A percentile compares a stretch with the other conserved stretches of the same genome.
Evolutionary conservation across 2,797 vertebrate species (phyloP).

Genomic region (Chromis chromis): DNA sequence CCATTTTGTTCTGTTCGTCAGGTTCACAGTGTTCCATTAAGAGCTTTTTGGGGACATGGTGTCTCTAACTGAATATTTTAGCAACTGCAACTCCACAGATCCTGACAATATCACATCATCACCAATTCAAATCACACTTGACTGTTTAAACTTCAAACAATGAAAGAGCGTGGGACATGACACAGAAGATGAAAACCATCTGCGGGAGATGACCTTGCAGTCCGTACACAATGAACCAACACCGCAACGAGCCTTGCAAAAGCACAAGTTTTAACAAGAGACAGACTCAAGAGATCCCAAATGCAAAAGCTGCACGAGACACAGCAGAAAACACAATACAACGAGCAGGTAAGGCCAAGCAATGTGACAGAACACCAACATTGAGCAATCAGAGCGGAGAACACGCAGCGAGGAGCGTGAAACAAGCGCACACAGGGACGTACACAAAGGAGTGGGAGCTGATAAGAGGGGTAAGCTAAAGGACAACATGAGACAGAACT

Average conservation of each 20-base stretch:
- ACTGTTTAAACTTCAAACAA: constrained; percentile 5
- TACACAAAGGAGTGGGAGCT: constrained; percentile 63
- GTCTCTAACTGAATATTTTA: constrained; percentile 35
- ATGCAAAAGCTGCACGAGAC: constrained; percentile 39
- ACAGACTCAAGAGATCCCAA: constrained; percentile 2
- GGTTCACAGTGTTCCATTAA: constrained; percentile 28
- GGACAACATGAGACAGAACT: constrained; percentile 56
- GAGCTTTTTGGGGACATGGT: neutral
- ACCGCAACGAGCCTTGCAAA: constrained; percentile 19
- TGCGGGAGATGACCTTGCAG: constrained; percentile 12
- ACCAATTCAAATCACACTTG: constrained; percentile 37
- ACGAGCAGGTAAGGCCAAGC: constrained; percentile 42
- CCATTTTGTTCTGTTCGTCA: constrained; percentile 28
- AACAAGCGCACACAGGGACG: constrained; percentile 38
- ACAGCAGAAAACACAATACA: constrained; percentile 24
- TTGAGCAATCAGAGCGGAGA: constrained; percentile 21
- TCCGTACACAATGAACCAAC: neutral
- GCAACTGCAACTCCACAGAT: neutral
- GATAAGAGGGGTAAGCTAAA: constrained; percentile 65
- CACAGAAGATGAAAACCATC: constrained; percentile 21
- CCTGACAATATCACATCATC: constrained; percentile 7
- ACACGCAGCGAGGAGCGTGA: constrained; percentile 25
- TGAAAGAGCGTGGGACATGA: neutral
- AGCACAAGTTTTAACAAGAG: constrained; percentile 28
- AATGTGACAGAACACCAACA: constrained; percentile 23